These are phyloP conservation scores for Heliopora coerulea DNA, from an alignment of 92 coral and sea anemone genomes.

Conservation along the genomic window DNA sequence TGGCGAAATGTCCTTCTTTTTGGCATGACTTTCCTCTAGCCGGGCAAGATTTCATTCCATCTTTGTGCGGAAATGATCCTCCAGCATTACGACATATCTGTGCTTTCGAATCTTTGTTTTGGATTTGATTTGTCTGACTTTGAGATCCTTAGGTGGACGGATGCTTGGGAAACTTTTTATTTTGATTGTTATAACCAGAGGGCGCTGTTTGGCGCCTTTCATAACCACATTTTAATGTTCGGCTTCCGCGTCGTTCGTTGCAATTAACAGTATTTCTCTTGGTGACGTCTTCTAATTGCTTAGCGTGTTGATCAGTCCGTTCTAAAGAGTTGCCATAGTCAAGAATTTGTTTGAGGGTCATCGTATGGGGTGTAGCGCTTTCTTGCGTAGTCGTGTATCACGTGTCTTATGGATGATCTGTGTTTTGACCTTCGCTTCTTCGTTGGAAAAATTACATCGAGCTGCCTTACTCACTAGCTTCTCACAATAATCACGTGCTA, in stretches of 20 bases:
- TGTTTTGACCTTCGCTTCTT: constrained; percentile 48
- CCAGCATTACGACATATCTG: constrained; percentile 49
- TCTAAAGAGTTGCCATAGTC: too few relatives aligned
- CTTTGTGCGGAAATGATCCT: constrained; percentile 43
- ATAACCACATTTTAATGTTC: background rate
- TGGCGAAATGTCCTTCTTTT: constrained; percentile 38
- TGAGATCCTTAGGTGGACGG: background rate
- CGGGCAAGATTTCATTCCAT: constrained; percentile 40
- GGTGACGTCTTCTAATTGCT: too few relatives aligned
- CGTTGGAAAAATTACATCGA: constrained; percentile 24
- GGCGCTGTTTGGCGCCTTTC: background rate
- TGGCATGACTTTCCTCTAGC: constrained; percentile 35
- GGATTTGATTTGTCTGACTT: background rate
- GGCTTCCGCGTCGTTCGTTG: too few relatives aligned
- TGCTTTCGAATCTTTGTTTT: background rate
- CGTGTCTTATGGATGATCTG: constrained; percentile 47
- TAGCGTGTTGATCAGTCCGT: too few relatives aligned
- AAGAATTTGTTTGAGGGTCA: constrained; percentile 8
- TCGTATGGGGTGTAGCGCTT: constrained; percentile 40
- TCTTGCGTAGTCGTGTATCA: constrained; percentile 31
- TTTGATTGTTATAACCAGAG: too few relatives aligned
- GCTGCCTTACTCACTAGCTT: too few relatives aligned
- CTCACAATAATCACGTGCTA: too few relatives aligned
- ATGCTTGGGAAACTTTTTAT: background rate
- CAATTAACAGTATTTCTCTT: too few relatives aligned